Evolutionary conservation across 2,888 invertebrate species (phyloP).

Genomic region (Dascillus cervinus): DNA sequence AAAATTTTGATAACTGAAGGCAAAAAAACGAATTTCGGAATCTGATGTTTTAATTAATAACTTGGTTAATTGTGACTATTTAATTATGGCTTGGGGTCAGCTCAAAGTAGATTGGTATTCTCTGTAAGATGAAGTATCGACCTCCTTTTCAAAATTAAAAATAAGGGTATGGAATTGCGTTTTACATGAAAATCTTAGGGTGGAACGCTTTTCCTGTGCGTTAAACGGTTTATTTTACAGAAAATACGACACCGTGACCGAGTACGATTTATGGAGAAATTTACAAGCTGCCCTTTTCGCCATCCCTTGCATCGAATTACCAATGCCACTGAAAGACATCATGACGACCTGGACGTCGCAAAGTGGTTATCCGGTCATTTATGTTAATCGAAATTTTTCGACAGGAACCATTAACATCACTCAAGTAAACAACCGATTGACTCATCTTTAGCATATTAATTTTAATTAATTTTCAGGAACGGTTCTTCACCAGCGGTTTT

Average conservation of each 20-base stretch:
- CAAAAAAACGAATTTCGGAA: too few species aligned
- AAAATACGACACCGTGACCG: not conserved
- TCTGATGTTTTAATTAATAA: too few species aligned
- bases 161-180: too few species aligned
- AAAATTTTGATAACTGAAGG: too few species aligned
- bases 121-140: too few species aligned
- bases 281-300: slow-evolving; percentile 8
- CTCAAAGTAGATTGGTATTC: too few species aligned
- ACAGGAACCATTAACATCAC: slow-evolving; percentile 5
- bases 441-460: slow-evolving; percentile 1
- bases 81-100: too few species aligned
- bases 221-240: not conserved
- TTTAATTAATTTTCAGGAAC: slow-evolving; percentile 1
- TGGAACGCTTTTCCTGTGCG: too few species aligned
- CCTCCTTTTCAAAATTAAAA: too few species aligned
- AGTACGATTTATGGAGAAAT: slow-evolving; percentile 6
- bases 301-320: not conserved
- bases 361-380: slow-evolving; percentile 10
- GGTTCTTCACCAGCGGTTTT: not conserved
- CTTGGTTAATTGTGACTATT: too few species aligned
- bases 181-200: too few species aligned
- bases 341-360: slow-evolving; percentile 11
- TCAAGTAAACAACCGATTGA: slow-evolving; percentile 8
- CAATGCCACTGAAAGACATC: slow-evolving; percentile 5
- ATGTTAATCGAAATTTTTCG: slow-evolving; percentile 8